Evolutionary conservation across 2,113 vertebrate species (phyloP), one percentile per base, ranked within the genome.

Genomic region (Heteronetta atricapilla): DNA sequence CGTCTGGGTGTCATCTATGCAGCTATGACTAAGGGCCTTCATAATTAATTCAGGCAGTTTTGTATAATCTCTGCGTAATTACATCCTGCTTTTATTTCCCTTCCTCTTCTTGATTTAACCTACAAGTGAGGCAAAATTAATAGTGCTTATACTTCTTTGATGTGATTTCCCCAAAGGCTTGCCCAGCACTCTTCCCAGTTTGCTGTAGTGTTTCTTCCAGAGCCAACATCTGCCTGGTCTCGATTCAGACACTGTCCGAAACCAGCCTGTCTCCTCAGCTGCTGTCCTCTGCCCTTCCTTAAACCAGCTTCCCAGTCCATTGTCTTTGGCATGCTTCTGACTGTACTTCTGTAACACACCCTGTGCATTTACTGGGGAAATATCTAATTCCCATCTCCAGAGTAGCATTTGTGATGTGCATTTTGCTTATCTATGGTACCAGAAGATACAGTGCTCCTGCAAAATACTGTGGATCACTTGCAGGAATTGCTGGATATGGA

Each of bases 141-240:
- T 9, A 62, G 20, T 9, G 14, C 38, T 73, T 5, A 22, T 38
- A 31, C 21, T 69, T 14, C 20, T 46, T 46, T 42, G 38, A 42
- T 63, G 31, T 6, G 21, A 4, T 66, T 60, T 64, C 34, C 38
- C 38, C 44, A 56, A 19, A 64, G 38, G 10, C 44, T 58, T 56
- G 18, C 13, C 26, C 29, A 72, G 29, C 3, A 11, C 40, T 63
- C 10, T 23, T 42, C 36, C 50, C 58, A 63, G 2, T 59, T 72
- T 63, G 16, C 63, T 70, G 34, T 21, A 56, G 18, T 0, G 18
- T 52, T 89, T 78, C 59, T 60, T 33, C 74, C 63, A 82, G 50
- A 56, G 28, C 8, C 10, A 21, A 1, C 0, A 0, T 1, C 11
- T 31, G 3, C 6, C 29, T 42, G 34, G 21, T 28, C 50, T 66